Evolutionary conservation across 2,888 invertebrate genomes (phyloP).

Genomic region (Mythimna pallens): DNA sequence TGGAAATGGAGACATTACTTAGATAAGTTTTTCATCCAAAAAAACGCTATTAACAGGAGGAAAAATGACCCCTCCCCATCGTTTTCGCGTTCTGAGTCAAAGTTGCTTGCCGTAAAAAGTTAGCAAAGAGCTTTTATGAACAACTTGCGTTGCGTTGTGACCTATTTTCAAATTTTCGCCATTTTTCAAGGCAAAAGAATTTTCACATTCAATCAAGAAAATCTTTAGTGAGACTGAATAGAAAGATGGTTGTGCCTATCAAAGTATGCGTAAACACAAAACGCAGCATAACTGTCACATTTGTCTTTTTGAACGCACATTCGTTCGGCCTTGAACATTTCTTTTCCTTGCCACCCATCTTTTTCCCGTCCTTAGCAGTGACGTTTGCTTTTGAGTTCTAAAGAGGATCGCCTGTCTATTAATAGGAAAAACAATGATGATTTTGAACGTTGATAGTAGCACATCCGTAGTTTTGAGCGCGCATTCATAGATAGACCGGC

Average conservation of each 20-base stretch:
- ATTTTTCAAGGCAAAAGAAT: background rate
- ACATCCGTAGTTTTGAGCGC: conserved; percentile 87
- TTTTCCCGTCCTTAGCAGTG: conserved; percentile 27
- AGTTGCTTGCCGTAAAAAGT: background rate
- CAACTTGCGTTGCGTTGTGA: too few relatives aligned
- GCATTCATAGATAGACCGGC: conserved; percentile 88
- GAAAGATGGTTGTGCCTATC: conserved; percentile 32
- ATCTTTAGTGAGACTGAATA: conserved; percentile 4
- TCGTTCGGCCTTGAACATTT: conserved; percentile 49
- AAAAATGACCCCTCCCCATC: background rate
- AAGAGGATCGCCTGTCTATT: conserved; percentile 32
- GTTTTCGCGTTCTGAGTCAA: background rate
- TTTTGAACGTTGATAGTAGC: conserved; percentile 68
- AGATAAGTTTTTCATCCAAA: background rate
- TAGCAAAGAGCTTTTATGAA: background rate
- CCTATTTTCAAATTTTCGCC: background rate
- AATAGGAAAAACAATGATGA: conserved; percentile 58
- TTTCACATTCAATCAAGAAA: background rate
- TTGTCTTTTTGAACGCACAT: conserved; percentile 57
- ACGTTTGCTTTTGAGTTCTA: conserved; percentile 8
- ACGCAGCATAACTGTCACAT: conserved; percentile 56
- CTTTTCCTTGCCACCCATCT: conserved; percentile 29
- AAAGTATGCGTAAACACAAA: conserved; percentile 53
- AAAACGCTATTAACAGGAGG: background rate
- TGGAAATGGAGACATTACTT: background rate